Evolutionary conservation across 37 sponge, comb jelly and placozoan species (phyloP).

Genomic region (Aplysina aerophoba): DNA sequence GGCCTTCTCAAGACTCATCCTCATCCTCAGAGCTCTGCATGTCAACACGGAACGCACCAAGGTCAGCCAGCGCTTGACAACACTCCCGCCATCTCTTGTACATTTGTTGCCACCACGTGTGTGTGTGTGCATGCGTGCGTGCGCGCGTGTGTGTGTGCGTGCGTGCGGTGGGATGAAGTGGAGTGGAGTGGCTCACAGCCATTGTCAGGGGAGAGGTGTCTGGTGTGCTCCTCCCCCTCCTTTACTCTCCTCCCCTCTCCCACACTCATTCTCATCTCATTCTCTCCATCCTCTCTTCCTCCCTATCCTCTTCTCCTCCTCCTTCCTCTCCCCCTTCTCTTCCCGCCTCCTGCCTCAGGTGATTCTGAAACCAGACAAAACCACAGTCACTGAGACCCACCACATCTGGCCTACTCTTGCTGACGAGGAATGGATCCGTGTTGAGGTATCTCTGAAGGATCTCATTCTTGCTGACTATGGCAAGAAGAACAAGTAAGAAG

Average conservation of each 20-base stretch:
- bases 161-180: too few species aligned
- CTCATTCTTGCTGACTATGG: constrained; percentile 99
- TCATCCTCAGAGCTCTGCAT: constrained; percentile 98
- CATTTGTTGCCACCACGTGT: neutral
- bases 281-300: neutral
- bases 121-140: neutral
- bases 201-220: neutral
- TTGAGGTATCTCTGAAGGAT: constrained; percentile 97
- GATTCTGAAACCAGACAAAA: constrained; percentile 98
- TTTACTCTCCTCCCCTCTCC: too few species aligned
- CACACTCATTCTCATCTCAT: too few species aligned
- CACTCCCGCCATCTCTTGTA: neutral
- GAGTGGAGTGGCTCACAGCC: too few species aligned
- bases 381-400: constrained; percentile 98
- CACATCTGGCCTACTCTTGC: constrained; percentile 97
- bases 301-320: neutral
- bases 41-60: constrained; percentile 98
- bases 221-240: neutral
- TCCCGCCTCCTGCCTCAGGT: constrained; percentile 42
- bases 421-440: constrained; percentile 98
- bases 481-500: constrained; percentile 97
- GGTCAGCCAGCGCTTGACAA: constrained; percentile 23
- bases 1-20: constrained; percentile 96
- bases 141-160: neutral
- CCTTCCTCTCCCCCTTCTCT: neutral